These are phyloP conservation scores for Oncorhynchus masou DNA, from an alignment of 2,113 vertebrate genomes.

Conservation along the genomic window DNA sequence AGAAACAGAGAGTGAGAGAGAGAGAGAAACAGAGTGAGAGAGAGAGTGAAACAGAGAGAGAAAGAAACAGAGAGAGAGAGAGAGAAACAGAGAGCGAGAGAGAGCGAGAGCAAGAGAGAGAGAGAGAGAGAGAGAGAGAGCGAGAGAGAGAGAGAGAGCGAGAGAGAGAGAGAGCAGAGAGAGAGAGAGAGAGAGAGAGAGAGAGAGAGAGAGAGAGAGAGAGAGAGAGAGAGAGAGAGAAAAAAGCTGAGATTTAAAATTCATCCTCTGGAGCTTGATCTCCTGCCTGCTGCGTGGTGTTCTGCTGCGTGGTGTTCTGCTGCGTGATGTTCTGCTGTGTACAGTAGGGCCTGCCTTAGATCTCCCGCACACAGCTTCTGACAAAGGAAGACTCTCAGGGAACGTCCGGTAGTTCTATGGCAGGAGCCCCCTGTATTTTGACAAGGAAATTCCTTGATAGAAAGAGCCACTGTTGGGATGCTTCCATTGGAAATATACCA, in stretches of 20 bases:
- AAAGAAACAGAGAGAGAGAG: accelerated
- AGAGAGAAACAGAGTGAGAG: too few relatives aligned
- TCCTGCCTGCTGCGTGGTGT: conserved; percentile 23
- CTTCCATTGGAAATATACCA: conserved; percentile 43
- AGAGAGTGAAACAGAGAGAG: too few relatives aligned
- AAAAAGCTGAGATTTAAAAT: conserved; percentile 3
- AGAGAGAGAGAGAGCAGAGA: background rate
- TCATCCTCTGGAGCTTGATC: conserved; percentile 30
- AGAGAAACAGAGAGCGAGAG: accelerated
- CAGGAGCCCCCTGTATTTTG: conserved; percentile 65
- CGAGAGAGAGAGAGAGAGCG: background rate
- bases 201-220: background rate
- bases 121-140: background rate
- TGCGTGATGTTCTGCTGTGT: conserved; percentile 16
- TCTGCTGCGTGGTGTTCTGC: conserved; percentile 17
- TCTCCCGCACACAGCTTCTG: conserved; percentile 46
- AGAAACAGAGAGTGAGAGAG: too few relatives aligned
- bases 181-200: background rate
- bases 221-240: conserved; percentile 5
- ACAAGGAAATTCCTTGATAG: conserved; percentile 64
- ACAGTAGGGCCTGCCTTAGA: conserved; percentile 39
- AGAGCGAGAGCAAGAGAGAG: background rate
- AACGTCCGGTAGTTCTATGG: conserved; percentile 64
- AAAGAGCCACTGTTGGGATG: conserved; percentile 50
- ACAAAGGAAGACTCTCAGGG: conserved; percentile 53